These are phyloP conservation scores for Limnephilus marmoratus DNA, from an alignment of 2,888 invertebrate genomes.

Conservation along the genomic window DNA sequence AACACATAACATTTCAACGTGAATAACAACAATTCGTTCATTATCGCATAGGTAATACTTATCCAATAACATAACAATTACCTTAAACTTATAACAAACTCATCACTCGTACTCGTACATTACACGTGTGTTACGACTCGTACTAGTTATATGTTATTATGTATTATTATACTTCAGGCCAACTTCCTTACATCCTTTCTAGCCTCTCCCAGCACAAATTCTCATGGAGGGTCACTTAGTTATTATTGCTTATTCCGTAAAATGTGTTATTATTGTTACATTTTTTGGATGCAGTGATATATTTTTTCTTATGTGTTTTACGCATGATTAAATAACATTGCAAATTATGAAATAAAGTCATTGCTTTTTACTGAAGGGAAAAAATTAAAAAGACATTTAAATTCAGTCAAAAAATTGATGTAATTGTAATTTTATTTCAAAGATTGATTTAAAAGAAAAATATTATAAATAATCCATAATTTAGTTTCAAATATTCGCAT, in stretches of 20 bases:
- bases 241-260: background rate
- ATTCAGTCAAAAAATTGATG: background rate
- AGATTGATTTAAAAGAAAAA: too few species aligned
- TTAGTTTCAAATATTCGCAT: too few species aligned
- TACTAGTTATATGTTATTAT: background rate
- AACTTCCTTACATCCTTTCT: background rate
- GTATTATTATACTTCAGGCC: slow-evolving; percentile 9
- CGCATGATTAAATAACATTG: background rate
- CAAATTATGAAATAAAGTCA: background rate
- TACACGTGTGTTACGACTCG: background rate
- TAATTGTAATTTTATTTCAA: too few species aligned
- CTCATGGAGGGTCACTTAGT: slow-evolving; percentile 5
- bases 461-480: too few species aligned
- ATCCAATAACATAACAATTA: slow-evolving; percentile 51
- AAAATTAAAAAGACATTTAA: background rate
- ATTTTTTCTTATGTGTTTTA: background rate
- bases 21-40: slow-evolving; percentile 62
- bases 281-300: background rate
- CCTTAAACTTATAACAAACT: slow-evolving; percentile 44
- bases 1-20: slow-evolving; percentile 66
- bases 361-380: too few species aligned
- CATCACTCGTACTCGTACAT: background rate
- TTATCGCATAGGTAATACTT: slow-evolving; percentile 53
- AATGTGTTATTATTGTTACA: background rate
- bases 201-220: background rate